These are phyloP conservation scores for Halcyon badia DNA, from an alignment of 2,797 vertebrate genomes.

Conservation along the genomic window DNA sequence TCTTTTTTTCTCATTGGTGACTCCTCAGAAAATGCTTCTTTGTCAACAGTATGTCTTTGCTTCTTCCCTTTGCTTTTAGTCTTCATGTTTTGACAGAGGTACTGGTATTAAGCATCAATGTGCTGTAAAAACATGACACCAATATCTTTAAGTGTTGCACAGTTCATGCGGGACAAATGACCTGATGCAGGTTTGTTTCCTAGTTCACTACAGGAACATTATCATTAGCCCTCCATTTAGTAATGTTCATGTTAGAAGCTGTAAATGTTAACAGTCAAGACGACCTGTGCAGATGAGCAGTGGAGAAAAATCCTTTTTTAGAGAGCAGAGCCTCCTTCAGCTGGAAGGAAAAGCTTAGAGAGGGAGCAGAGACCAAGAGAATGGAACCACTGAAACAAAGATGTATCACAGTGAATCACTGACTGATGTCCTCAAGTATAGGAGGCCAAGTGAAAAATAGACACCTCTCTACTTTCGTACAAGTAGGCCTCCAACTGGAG, in stretches of 20 bases:
- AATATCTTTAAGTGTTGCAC: neutral
- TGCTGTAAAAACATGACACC: slow-evolving; percentile 58
- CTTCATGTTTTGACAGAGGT: slow-evolving; percentile 85
- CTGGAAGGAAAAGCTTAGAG: neutral
- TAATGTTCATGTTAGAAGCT: neutral
- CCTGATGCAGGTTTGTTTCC: neutral
- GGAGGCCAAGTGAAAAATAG: neutral
- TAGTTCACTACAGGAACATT: neutral
- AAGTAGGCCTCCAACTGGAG: neutral
- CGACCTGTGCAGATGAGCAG: neutral
- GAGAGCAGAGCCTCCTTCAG: neutral
- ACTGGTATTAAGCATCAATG: slow-evolving; percentile 28
- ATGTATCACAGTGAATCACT: neutral
- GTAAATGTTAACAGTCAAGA: neutral
- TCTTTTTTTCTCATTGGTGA: slow-evolving; percentile 85
- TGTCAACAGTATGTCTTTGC: slow-evolving; percentile 78
- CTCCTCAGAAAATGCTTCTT: slow-evolving; percentile 82
- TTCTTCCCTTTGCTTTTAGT: slow-evolving; percentile 89
- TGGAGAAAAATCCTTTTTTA: neutral
- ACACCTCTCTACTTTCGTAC: neutral
- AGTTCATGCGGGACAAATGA: neutral
- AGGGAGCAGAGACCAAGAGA: neutral
- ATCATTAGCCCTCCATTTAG: neutral
- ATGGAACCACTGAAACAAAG: neutral
- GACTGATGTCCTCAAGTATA: accelerated